Percentiles rank a stretch among this genome's conserved stretches.
Evolutionary conservation across 2,113 vertebrate genomes (phyloP).

Genomic region (Muntiacus reevesi): DNA sequence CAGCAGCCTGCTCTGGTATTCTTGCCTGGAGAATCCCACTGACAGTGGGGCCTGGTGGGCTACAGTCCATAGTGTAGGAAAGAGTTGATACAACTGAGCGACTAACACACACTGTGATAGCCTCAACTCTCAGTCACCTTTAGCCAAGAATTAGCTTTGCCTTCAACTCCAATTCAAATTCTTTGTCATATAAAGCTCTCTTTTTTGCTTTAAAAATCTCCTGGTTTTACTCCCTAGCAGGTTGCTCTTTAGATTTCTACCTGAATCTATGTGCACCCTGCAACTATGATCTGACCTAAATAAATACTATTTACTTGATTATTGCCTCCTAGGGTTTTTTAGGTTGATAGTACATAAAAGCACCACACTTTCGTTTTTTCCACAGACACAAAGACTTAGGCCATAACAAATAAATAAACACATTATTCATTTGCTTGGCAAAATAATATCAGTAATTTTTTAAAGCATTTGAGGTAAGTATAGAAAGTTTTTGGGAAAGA

Average conservation of each 20-base stretch:
- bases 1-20: background rate
- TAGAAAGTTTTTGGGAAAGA: background rate
- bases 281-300: background rate
- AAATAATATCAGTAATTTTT: background rate
- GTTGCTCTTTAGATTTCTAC: background rate
- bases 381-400: background rate
- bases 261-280: background rate
- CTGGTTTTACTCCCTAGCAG: background rate
- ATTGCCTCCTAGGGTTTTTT: background rate
- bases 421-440: background rate
- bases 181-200: background rate
- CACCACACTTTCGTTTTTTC: background rate
- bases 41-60: background rate
- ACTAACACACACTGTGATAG: background rate
- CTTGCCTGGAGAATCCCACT: background rate
- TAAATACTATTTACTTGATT: background rate
- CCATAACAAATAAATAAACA: background rate
- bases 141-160: background rate
- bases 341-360: background rate
- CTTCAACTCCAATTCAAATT: background rate
- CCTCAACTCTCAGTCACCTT: background rate
- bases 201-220: background rate
- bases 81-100: background rate
- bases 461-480: background rate
- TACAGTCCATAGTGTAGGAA: background rate